phyloP scores from a whole-genome alignment of 1,140 invertebrate species.

The Uloborus diversus region DNA sequence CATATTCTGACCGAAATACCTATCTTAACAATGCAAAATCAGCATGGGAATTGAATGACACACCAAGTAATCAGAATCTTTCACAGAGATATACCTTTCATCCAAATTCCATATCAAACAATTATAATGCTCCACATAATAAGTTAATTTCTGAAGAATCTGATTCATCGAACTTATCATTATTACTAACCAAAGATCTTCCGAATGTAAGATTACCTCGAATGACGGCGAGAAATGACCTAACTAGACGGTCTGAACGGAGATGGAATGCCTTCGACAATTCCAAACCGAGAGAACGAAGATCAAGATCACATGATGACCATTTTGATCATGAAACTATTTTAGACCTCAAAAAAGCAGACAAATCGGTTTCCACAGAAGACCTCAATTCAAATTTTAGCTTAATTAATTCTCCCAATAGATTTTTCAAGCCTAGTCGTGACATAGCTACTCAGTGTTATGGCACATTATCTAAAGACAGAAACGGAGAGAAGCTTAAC shows the following conservation, averaged over 20 bases:
- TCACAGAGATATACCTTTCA: too few species aligned
- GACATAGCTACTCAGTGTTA: conserved; percentile 49
- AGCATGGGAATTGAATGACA: not conserved
- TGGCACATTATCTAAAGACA: conserved; percentile 3
- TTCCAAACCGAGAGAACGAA: conserved; percentile 9
- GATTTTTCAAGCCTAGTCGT: conserved; percentile 11
- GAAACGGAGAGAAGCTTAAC: too few species aligned
- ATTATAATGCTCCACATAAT: too few species aligned
- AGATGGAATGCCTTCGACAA: not conserved
- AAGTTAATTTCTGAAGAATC: too few species aligned
- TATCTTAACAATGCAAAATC: not conserved
- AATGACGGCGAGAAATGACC: not conserved
- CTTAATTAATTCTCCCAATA: not conserved
- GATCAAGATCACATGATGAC: conserved; percentile 43
- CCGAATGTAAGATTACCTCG: not conserved
- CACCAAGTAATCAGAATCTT: too few species aligned
- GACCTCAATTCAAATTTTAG: not conserved
- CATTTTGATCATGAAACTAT: not conserved
- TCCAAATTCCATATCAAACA: too few species aligned
- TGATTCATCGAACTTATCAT: too few species aligned
- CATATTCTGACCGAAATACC: not conserved
- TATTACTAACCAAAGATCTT: not conserved
- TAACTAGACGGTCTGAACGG: not conserved
- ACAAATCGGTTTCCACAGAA: conserved; percentile 38
- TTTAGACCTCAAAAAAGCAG: conserved; percentile 24